phyloP scores from a whole-genome alignment of 30 jellyfish, hydroid and myxozoan species.

The Cassiopea andromeda region DNA sequence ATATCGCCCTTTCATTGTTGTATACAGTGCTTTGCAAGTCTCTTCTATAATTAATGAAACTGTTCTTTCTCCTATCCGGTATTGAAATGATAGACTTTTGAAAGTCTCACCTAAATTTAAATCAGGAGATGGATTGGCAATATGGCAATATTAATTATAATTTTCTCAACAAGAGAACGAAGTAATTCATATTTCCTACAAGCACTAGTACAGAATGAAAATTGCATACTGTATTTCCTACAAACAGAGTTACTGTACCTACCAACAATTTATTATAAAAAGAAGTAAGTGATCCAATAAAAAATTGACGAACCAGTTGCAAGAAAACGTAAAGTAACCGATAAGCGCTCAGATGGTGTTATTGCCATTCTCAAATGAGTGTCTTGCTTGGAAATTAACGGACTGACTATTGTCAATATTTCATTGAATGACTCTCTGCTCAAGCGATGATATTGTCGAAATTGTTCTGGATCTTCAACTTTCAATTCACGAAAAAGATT shows the following conservation, averaged over 20 bases:
- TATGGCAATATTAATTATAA: not conserved
- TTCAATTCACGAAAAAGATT: conserved; percentile 21
- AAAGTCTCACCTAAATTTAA: conserved; percentile 30
- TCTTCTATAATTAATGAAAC: conserved; percentile 26
- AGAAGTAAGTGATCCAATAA: not conserved
- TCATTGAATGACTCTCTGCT: conserved; percentile 13
- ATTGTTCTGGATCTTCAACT: conserved; percentile 27
- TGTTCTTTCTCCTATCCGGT: conserved; percentile 38
- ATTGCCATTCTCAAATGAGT: conserved; percentile 25
- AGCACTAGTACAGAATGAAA: not conserved
- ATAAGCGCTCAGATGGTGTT: conserved; percentile 49
- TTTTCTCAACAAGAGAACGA: not conserved
- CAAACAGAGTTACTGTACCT: not conserved
- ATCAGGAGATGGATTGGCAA: not conserved
- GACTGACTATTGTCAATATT: conserved; percentile 18
- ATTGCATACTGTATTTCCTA: not conserved
- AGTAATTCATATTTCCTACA: not conserved
- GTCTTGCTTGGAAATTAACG: conserved; percentile 29
- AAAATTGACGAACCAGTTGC: conserved; percentile 21
- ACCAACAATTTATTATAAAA: not conserved
- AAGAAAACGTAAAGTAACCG: conserved; percentile 41
- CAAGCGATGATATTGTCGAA: conserved; percentile 29
- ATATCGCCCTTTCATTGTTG: conserved; percentile 28
- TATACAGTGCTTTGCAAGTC: conserved; percentile 38
- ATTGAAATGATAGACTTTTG: conserved; percentile 39